Base-by-base conservation (phyloP, 2,888 invertebrate genomes). In the Parthenolecanium corni region DNA sequence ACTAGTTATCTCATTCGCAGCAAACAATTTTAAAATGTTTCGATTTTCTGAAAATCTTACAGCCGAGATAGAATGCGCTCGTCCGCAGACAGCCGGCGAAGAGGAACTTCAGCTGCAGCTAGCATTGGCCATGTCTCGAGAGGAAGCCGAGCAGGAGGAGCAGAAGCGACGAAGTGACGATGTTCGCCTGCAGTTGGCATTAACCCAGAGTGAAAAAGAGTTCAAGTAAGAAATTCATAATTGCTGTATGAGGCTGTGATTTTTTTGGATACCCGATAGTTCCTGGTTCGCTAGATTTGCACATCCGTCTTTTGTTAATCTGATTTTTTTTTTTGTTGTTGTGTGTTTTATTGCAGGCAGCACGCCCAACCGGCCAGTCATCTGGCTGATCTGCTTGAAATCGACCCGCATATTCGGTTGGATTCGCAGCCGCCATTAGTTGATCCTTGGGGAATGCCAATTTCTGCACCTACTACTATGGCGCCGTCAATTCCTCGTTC, bases 71-170 rank as follows among this genome's bases (percentile, higher is more conserved):
- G 96, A 96, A 76, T 83, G 88, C 73, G 95, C 95, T 53, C 82
- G 97, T 64, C 98, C 98, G 3, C 88, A 94, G 70, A 96, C 96
- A 0, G 89, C 90, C 0, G 96, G 96, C 3, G 98, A 98, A 75
- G 98, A 98, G 76, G 97, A 98, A 74, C 79, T 98, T 67, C 98
- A 98, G 75, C 79, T 98, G 68, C 97, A 98, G 77, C 79, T 98
- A 71, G 98, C 98, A 52, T 80, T 98, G 73, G 98, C 97, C 62
- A 95, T 98, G 91, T 93, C 93, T 53, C 84, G 95, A 66, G 98
- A 98, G 76, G 98, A 98, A 77, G 95, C 95, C 31, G 97, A 98
- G 72, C 87, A 93, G 70, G 95, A 96, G 74, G 93, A 95, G 76
- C 85, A 92, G 68, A 83, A 92, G 72, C 79, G 92, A 65, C 85